These are phyloP conservation scores for Drosophila sordidula DNA, from an alignment of 2,888 invertebrate species.

Conservation along the genomic window DNA sequence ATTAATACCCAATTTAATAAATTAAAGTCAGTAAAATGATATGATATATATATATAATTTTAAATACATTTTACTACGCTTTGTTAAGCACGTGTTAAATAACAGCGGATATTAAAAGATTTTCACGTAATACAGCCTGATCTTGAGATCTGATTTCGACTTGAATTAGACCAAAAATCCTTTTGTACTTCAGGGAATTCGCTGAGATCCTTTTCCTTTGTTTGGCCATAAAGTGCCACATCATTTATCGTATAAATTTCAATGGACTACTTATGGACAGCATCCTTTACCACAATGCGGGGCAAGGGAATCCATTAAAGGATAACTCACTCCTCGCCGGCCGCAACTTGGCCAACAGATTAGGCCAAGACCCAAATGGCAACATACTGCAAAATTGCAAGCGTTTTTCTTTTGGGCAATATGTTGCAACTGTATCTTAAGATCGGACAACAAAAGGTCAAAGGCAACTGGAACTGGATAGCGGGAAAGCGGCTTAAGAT, in stretches of 20 bases:
- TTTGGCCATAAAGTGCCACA: constrained; percentile 39
- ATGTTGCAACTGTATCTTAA: constrained; percentile 33
- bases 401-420: constrained; percentile 5
- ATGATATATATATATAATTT: too few relatives aligned
- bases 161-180: constrained; percentile 5
- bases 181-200: constrained; percentile 7
- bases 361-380: constrained; percentile 28
- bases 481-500: constrained; percentile 42
- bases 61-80: too few relatives aligned
- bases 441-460: constrained; percentile 68
- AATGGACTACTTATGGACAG: constrained; percentile 22
- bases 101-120: constrained; percentile 13
- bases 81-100: constrained; percentile 22
- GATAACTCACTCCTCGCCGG: constrained; percentile 43
- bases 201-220: constrained; percentile 6
- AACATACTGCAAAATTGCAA: constrained; percentile 29
- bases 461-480: constrained; percentile 49
- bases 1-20: neutral
- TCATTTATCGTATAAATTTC: constrained; percentile 39
- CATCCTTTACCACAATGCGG: constrained; percentile 37
- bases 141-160: constrained; percentile 26
- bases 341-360: constrained; percentile 42
- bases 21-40: neutral
- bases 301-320: constrained; percentile 33
- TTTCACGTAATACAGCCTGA: constrained; percentile 7